phyloP scores from a whole-genome alignment of 2,113 vertebrate genomes.

The Dicerorhinus sumatrensis region DNA sequence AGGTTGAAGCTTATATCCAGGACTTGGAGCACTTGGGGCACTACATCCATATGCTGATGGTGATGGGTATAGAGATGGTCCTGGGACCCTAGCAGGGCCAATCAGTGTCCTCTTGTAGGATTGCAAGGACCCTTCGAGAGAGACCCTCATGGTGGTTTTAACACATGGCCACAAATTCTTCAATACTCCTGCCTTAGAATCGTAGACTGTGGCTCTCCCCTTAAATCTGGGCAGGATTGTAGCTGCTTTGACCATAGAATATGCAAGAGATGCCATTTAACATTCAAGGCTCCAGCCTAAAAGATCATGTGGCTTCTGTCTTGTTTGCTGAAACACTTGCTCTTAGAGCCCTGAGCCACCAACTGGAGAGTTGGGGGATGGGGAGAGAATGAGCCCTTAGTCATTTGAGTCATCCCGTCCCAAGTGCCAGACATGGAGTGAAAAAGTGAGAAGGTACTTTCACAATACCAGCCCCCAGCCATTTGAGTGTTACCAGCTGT shows the following conservation, averaged over 20 bases:
- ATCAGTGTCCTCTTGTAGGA: not conserved
- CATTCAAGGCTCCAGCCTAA: not conserved
- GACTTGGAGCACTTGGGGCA: not conserved
- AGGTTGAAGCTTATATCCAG: not conserved
- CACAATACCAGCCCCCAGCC: not conserved
- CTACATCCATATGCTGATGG: not conserved
- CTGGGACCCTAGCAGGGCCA: not conserved
- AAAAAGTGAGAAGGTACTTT: not conserved
- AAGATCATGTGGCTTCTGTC: not conserved
- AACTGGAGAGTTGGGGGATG: not conserved
- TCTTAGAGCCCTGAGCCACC: not conserved
- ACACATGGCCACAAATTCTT: not conserved
- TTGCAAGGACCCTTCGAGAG: not conserved
- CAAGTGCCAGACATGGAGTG: not conserved
- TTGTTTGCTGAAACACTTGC: not conserved
- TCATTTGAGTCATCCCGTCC: not conserved
- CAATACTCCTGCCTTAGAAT: not conserved
- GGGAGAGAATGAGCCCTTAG: not conserved
- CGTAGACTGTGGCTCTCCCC: not conserved
- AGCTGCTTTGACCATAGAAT: not conserved
- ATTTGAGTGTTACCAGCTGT: not conserved
- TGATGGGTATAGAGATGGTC: not conserved
- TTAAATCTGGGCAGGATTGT: not conserved
- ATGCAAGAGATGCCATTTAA: not conserved
- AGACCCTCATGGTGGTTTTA: not conserved